Conservation (phyloP, 1,140 invertebrate genomes). For the Hypsibius dujardini region DNA sequence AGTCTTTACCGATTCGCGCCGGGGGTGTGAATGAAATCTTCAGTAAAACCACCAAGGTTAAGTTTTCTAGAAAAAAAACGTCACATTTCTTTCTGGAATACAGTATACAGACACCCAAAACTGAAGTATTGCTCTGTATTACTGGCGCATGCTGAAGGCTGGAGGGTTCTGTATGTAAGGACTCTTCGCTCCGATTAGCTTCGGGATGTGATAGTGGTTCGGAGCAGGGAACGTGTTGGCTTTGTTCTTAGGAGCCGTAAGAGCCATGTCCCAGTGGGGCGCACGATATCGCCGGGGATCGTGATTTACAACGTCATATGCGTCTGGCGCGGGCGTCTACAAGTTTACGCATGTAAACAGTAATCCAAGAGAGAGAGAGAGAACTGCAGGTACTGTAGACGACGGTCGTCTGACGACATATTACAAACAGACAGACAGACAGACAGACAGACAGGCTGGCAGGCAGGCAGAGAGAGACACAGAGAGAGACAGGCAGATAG, state of each 20-base stretch:
- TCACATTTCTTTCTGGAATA: too few species aligned
- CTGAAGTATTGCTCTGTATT: not conserved
- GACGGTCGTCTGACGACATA: too few species aligned
- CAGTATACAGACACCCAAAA: not conserved
- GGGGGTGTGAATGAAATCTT: not conserved
- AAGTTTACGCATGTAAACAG: too few species aligned
- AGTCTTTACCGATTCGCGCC: not conserved
- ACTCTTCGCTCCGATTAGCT: not conserved
- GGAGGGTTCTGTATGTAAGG: conserved; percentile 9
- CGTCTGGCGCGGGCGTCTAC: not conserved
- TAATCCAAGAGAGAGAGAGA: too few species aligned
- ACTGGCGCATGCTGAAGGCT: not conserved
- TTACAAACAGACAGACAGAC: too few species aligned
- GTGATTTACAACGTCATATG: not conserved
- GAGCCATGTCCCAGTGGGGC: not conserved
- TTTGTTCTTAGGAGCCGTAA: not conserved
- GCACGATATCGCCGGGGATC: not conserved
- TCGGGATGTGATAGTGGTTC: not conserved
- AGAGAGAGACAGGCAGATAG: too few species aligned
- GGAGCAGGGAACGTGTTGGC: not conserved
- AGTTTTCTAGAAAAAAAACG: not conserved
- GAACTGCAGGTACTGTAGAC: not conserved
- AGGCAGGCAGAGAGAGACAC: too few species aligned
- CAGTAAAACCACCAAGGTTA: not conserved
- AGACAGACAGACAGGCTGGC: too few species aligned